A percentile compares a stretch with the other conserved stretches of the same genome.
phyloP scores from a whole-genome alignment of 2,888 invertebrate species.

The Gymnosoma rotundatum region DNA sequence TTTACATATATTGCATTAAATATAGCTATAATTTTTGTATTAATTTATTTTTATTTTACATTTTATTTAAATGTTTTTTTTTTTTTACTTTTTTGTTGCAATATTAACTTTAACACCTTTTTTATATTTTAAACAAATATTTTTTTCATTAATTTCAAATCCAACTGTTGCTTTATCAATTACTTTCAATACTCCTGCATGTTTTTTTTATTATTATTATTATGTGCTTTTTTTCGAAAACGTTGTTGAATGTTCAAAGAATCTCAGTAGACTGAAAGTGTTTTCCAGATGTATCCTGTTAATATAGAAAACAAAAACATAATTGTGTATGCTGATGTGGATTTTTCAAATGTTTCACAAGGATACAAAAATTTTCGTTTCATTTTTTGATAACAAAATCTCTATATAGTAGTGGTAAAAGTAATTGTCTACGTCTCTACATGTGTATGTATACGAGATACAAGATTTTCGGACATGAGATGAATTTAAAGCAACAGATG shows the following conservation, averaged over 20 bases:
- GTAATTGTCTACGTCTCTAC: not conserved
- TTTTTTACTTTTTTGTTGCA: slow-evolving; percentile 3
- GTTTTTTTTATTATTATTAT: slow-evolving; percentile 4
- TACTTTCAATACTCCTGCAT: slow-evolving; percentile 41
- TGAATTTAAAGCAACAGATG: not conserved
- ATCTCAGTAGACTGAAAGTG: slow-evolving; percentile 75
- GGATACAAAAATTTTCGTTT: slow-evolving; percentile 70
- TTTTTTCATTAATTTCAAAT: slow-evolving; percentile 41
- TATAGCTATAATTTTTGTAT: not conserved
- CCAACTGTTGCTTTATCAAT: slow-evolving; percentile 66
- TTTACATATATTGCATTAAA: too few relatives aligned
- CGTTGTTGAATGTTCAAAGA: slow-evolving; percentile 75
- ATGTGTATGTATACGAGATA: not conserved
- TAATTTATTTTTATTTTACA: not conserved
- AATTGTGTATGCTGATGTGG: slow-evolving; percentile 64
- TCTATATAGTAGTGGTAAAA: slow-evolving; percentile 33
- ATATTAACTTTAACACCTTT: not conserved
- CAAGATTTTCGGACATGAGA: not conserved
- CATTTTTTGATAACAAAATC: slow-evolving; percentile 64
- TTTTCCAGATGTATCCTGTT: slow-evolving; percentile 75
- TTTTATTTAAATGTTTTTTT: slow-evolving; percentile 2
- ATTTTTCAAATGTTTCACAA: slow-evolving; percentile 69
- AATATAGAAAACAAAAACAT: slow-evolving; percentile 72
- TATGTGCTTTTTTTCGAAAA: slow-evolving; percentile 39
- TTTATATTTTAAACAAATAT: too few relatives aligned